These are phyloP conservation scores for Pseudorasbora parva DNA, from an alignment of 2,113 vertebrate species.

Conservation along the genomic window DNA sequence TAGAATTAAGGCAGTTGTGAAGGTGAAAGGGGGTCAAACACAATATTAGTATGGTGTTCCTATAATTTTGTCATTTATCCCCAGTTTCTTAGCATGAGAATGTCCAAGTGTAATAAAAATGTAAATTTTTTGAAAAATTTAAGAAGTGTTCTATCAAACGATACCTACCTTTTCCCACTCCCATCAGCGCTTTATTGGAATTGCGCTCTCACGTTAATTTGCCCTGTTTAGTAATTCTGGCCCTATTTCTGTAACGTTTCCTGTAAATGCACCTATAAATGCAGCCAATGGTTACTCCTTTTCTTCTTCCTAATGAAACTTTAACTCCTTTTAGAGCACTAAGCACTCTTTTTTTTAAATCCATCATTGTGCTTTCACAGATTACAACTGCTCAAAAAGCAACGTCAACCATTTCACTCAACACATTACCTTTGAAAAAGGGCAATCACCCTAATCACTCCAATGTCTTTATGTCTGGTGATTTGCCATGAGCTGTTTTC, in stretches of 20 bases:
- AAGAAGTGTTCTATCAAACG: too few relatives aligned
- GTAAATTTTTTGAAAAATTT: too few relatives aligned
- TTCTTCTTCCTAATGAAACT: neutral
- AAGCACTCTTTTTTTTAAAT: constrained; percentile 5
- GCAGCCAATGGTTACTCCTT: neutral
- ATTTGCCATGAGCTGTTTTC: constrained; percentile 18
- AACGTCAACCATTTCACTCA: neutral
- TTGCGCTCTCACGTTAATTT: too few relatives aligned
- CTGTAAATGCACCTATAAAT: neutral
- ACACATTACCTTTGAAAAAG: neutral
- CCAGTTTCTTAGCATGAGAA: too few relatives aligned
- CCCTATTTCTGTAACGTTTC: neutral
- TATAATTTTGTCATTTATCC: too few relatives aligned
- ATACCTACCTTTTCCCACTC: too few relatives aligned
- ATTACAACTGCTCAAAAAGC: constrained; percentile 24
- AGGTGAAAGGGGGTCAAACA: too few relatives aligned
- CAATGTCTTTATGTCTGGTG: constrained; percentile 17
- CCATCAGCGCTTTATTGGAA: too few relatives aligned
- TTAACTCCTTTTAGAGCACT: neutral
- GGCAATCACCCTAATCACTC: constrained; percentile 36
- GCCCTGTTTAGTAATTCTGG: too few relatives aligned
- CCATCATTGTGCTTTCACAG: constrained; percentile 2
- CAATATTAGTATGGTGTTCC: too few relatives aligned
- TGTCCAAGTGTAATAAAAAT: too few relatives aligned
- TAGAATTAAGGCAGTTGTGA: too few relatives aligned